Evolutionary conservation across 2,113 vertebrate genomes (phyloP).

Genomic region (Delphinapterus leucas): DNA sequence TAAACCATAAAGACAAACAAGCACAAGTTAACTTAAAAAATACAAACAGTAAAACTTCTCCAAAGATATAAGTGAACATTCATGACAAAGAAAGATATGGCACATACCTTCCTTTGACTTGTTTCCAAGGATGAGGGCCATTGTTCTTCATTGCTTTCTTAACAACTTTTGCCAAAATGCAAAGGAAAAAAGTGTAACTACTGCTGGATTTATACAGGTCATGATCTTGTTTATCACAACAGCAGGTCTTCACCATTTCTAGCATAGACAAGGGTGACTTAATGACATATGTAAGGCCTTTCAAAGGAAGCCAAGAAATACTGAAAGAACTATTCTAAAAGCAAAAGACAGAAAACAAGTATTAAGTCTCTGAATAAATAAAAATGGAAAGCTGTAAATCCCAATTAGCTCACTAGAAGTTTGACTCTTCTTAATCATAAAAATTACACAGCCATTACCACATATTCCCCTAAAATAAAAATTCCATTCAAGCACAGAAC

Average conservation of each 20-base stretch:
- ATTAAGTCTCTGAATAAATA: not conserved
- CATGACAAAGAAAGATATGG: not conserved
- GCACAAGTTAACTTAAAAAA: constrained; percentile 5
- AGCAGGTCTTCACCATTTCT: constrained; percentile 90
- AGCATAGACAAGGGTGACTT: constrained; percentile 91
- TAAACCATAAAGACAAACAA: not conserved
- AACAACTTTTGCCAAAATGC: constrained; percentile 90
- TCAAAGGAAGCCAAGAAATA: constrained; percentile 94
- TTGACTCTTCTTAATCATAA: not conserved
- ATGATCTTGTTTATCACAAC: constrained; percentile 80
- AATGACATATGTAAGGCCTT: constrained; percentile 85
- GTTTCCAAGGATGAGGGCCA: constrained; percentile 92
- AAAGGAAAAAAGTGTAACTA: constrained; percentile 96
- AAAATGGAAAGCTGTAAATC: constrained; percentile 48
- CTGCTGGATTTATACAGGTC: constrained; percentile 89
- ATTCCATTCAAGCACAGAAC: not conserved
- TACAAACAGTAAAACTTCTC: not conserved
- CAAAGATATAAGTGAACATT: not conserved
- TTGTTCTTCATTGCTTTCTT: constrained; percentile 83
- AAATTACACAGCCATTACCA: not conserved
- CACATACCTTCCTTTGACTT: constrained; percentile 95
- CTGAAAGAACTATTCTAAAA: constrained; percentile 90
- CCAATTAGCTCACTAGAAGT: constrained; percentile 17
- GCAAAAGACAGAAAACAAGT: constrained; percentile 23
- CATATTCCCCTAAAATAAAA: not conserved